phyloP scores from a whole-genome alignment of 2,113 vertebrate species.

The Campylomormyrus tamandua region DNA sequence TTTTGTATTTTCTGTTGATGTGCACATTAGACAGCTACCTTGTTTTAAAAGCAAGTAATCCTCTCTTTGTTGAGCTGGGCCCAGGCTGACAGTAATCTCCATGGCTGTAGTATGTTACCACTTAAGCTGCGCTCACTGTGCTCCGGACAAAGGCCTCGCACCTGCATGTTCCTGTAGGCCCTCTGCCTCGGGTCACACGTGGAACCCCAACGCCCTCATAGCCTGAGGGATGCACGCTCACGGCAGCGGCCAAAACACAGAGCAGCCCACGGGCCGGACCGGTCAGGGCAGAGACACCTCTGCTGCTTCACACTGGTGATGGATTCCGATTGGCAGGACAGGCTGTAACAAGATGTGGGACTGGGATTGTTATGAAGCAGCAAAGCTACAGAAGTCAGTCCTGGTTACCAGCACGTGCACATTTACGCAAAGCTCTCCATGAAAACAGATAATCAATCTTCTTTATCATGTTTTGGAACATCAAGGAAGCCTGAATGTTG shows the following conservation, averaged over 20 bases:
- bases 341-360: neutral
- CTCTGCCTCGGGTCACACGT: neutral
- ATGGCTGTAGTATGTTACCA: neutral
- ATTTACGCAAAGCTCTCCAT: neutral
- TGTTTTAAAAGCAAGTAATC: neutral
- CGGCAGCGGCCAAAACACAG: neutral
- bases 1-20: neutral
- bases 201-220: neutral
- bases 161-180: neutral
- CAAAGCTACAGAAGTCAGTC: neutral
- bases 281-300: neutral
- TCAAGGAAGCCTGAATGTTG: neutral
- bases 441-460: neutral
- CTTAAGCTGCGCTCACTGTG: neutral
- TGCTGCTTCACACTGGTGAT: neutral
- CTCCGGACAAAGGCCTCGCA: neutral
- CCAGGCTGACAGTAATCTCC: conserved; percentile 9
- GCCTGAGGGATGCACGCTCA: neutral
- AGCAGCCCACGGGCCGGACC: neutral
- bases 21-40: conserved; percentile 6
- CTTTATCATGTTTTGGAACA: neutral
- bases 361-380: neutral
- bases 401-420: neutral
- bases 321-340: neutral
- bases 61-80: neutral